phyloP scores from a whole-genome alignment of 2,888 invertebrate species.

The Acanthosepion pharaonis region DNA sequence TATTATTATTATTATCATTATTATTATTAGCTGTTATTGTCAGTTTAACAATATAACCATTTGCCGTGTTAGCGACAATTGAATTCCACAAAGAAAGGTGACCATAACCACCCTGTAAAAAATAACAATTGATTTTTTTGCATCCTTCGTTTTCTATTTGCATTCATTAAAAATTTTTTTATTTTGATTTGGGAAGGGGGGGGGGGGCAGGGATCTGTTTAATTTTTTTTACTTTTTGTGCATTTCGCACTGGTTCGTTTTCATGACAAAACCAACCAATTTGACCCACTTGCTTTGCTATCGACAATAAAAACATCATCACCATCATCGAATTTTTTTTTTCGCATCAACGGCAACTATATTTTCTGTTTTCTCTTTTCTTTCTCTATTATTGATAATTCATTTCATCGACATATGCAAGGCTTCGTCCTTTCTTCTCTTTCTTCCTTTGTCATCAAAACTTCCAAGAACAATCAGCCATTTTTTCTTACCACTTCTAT shows the following conservation, averaged over 20 bases:
- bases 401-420: neutral
- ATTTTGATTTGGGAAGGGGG: neutral
- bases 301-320: neutral
- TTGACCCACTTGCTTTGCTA: neutral
- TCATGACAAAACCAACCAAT: constrained; percentile 12
- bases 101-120: constrained; percentile 38
- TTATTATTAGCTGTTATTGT: constrained; percentile 17
- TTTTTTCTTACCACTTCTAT: neutral
- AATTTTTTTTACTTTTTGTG: neutral
- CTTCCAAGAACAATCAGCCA: neutral
- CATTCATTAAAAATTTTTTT: constrained; percentile 17
- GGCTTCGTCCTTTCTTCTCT: neutral
- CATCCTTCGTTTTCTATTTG: constrained; percentile 2
- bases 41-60: neutral
- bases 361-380: neutral
- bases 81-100: constrained; percentile 38
- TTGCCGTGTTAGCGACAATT: constrained; percentile 8
- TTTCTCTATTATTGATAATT: neutral
- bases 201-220: neutral
- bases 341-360: neutral
- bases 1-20: neutral
- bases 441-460: neutral
- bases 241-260: neutral
- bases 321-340: neutral
- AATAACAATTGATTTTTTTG: constrained; percentile 1